Evolutionary conservation across 2,113 vertebrate genomes (phyloP), one percentile per base, ranked within the genome.

Genomic region (Petroica traversi): DNA sequence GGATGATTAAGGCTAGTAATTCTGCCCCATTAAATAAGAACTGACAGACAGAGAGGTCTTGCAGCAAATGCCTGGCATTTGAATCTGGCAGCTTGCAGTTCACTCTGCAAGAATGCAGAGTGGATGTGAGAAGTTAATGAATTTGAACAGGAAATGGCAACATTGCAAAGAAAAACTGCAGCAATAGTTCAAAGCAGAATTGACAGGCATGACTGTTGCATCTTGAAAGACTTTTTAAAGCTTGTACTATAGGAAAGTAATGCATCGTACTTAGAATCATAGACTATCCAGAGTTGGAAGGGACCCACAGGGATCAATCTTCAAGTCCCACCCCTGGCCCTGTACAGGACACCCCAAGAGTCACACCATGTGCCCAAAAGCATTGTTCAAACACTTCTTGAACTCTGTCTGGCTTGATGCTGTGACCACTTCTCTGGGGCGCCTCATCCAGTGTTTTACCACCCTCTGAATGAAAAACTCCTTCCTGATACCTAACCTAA

Each of bases 1-100:
- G 45, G 61, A 81, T 73, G 74, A 92, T 77, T 77, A 69, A 85
- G 29, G n/a, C 62, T 81, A 81, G 82, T 77, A 73, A 88, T 61
- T 81, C 49, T 77, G 33, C 34, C 33, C 15, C 79, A 68, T 88
- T 91, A 85, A 72, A 77, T 64, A 91, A 69, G 26, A 94, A 69
- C 19, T 62, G 73, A 91, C 63, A 85, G 51, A 49, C 51, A 89
- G 52, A 55, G 12, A 46, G 38, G 58, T 46, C 76, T 93, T 83
- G 43, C 26, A 23, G 76, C 46, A 79, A 85, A 74, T 75, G 38
- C 38, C 48, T 62, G 62, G 38, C 29, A 67, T 58, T 57, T 79
- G 48, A 89, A 91, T 51, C 33, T 79, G 66, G 66, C 22, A 85
- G 57, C 41, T 81, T 77, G 48, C 48, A 72, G 43, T 19, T 90